Conservation (phyloP, 64 coral and sea anemone genomes). For the Montipora foliosa region DNA sequence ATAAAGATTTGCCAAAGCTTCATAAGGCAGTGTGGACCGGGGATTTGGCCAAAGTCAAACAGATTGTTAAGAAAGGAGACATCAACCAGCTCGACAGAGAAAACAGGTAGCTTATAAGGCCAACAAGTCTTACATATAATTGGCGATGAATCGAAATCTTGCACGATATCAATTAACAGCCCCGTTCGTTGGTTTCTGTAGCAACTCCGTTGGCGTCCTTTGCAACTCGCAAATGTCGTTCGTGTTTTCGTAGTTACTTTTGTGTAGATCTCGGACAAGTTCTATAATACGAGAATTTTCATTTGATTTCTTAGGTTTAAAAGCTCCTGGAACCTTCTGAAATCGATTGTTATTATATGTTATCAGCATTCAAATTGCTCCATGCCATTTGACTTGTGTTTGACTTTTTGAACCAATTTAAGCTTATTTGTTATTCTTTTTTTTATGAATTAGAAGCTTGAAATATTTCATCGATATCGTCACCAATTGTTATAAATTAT, state of each 20-base stretch:
- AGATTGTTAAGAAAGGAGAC: constrained; percentile 95
- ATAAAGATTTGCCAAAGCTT: constrained; percentile 98
- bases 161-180: background rate
- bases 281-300: too few species aligned
- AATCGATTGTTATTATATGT: background rate
- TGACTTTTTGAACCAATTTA: background rate
- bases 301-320: background rate
- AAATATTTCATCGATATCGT: constrained; percentile 1
- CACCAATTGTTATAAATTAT: too few species aligned
- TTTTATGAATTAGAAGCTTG: background rate
- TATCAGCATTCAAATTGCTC: too few species aligned
- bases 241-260: background rate
- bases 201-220: constrained; percentile 71
- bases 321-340: background rate
- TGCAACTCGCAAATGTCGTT: background rate
- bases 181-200: constrained; percentile 17
- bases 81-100: constrained; percentile 98
- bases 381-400: background rate
- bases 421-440: background rate
- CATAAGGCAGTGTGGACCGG: constrained; percentile 97
- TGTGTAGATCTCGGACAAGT: background rate
- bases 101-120: constrained; percentile 73
- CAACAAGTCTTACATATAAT: background rate
- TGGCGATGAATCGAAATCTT: background rate
- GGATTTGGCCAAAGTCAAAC: constrained; percentile 83